Conservation (phyloP, 2,797 vertebrate species). For the Acanthiza pusilla region DNA sequence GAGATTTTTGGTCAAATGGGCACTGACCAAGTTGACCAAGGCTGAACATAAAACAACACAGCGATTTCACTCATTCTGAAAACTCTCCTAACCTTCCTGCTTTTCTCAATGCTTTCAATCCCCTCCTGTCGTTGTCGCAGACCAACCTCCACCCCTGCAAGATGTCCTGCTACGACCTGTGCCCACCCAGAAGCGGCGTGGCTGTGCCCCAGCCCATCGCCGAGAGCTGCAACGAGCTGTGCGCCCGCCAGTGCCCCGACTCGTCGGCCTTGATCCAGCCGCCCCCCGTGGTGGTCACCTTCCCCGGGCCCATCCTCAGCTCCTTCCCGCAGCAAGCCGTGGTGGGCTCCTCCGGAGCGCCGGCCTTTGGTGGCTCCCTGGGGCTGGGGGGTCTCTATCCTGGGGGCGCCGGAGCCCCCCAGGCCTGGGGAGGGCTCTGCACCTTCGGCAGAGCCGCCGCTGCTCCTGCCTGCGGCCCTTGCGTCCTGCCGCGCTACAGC, state of each 20-base stretch:
- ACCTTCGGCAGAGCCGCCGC: background rate
- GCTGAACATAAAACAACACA: too few relatives aligned
- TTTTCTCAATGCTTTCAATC: too few relatives aligned
- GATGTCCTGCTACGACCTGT: too few relatives aligned
- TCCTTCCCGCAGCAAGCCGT: background rate
- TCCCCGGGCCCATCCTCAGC: background rate
- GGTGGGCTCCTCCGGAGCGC: background rate
- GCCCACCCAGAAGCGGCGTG: background rate
- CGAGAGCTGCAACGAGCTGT: background rate
- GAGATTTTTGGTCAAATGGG: rapidly evolving
- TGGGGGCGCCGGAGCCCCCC: background rate
- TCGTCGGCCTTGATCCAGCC: too few relatives aligned
- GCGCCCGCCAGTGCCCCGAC: too few relatives aligned
- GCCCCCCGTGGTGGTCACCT: background rate
- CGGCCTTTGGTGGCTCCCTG: background rate
- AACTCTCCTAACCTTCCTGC: too few relatives aligned
- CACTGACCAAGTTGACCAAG: rapidly evolving
- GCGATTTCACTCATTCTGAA: background rate
- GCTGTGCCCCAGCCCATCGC: background rate
- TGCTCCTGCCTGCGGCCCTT: background rate
- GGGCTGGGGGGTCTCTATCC: background rate
- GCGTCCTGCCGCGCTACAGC: background rate
- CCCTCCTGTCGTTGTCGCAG: background rate
- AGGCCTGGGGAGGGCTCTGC: background rate
- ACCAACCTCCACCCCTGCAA: too few relatives aligned